Percentiles rank a stretch among this genome's conserved stretches.
These are phyloP conservation scores for Gallinago stenura DNA, from an alignment of 2,797 vertebrate species.

Conservation along the genomic window DNA sequence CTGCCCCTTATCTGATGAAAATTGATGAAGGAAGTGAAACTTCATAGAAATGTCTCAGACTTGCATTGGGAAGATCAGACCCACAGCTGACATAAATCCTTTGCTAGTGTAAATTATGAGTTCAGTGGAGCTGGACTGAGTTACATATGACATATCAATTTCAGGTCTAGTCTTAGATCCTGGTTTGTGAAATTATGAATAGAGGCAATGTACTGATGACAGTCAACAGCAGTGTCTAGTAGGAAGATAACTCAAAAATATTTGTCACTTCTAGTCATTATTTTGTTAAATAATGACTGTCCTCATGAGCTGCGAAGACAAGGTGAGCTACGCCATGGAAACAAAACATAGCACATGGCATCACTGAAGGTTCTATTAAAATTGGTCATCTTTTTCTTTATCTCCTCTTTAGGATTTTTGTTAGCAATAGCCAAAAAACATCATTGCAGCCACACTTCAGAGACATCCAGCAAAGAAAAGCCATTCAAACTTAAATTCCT, in stretches of 20 bases:
- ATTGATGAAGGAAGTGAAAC: not conserved
- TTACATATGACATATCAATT: not conserved
- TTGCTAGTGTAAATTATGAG: not conserved
- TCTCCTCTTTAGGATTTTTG: not conserved
- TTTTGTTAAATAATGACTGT: not conserved
- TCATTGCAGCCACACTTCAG: not conserved
- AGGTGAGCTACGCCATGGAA: not conserved
- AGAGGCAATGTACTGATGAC: not conserved
- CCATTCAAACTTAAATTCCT: not conserved
- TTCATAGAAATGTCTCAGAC: not conserved
- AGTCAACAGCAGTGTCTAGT: not conserved
- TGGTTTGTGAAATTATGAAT: not conserved
- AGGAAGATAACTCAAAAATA: not conserved
- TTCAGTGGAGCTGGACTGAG: not conserved
- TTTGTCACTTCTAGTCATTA: not conserved
- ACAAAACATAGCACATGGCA: not conserved
- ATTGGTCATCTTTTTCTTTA: not conserved
- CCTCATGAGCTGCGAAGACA: not conserved
- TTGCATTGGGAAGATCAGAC: not conserved
- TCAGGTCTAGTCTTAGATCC: not conserved
- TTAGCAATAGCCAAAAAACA: not conserved
- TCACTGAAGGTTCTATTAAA: not conserved
- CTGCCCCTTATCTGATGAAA: not conserved
- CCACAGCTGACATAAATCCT: not conserved
- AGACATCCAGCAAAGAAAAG: not conserved